These are phyloP conservation scores for Chondrosia reniformis DNA, from an alignment of 37 sponge, comb jelly and placozoan genomes.

Conservation along the genomic window DNA sequence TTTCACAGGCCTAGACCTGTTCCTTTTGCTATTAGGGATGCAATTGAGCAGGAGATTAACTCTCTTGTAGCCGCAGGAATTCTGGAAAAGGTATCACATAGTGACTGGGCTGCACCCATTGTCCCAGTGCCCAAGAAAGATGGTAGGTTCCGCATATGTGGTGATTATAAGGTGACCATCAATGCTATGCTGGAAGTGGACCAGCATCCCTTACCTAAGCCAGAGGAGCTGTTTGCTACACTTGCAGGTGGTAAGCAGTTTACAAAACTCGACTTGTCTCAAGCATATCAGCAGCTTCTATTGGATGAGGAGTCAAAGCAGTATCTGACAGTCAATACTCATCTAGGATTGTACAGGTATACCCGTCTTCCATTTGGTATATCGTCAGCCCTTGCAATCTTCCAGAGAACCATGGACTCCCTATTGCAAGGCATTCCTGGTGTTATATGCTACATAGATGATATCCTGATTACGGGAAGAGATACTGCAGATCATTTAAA, in stretches of 20 bases:
- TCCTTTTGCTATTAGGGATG: neutral
- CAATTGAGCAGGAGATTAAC: neutral
- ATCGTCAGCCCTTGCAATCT: slow-evolving; percentile 25
- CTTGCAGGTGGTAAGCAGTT: slow-evolving; percentile 22
- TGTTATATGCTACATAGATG: slow-evolving; percentile 25
- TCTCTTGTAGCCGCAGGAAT: neutral
- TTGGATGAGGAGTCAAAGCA: neutral
- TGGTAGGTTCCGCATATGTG: slow-evolving; percentile 20
- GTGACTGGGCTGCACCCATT: slow-evolving; percentile 40
- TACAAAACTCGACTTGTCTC: slow-evolving; percentile 21
- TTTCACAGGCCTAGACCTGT: neutral
- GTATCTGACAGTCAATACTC: slow-evolving; percentile 15
- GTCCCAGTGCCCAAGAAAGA: slow-evolving; percentile 33
- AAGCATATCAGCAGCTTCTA: slow-evolving; percentile 17
- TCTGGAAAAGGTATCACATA: slow-evolving; percentile 9
- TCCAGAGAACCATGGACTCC: slow-evolving; percentile 23
- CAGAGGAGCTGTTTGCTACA: slow-evolving; percentile 23
- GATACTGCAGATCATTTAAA: neutral
- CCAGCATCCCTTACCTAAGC: slow-evolving; percentile 23
- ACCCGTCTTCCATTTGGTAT: slow-evolving; percentile 31
- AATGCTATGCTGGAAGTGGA: slow-evolving; percentile 17
- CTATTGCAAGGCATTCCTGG: slow-evolving; percentile 12
- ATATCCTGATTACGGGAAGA: slow-evolving; percentile 25
- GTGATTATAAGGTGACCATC: slow-evolving; percentile 30
- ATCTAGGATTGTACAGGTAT: slow-evolving; percentile 11